Conservation (phyloP, 2,113 vertebrate genomes). For the Cercocebus atys region DNA sequence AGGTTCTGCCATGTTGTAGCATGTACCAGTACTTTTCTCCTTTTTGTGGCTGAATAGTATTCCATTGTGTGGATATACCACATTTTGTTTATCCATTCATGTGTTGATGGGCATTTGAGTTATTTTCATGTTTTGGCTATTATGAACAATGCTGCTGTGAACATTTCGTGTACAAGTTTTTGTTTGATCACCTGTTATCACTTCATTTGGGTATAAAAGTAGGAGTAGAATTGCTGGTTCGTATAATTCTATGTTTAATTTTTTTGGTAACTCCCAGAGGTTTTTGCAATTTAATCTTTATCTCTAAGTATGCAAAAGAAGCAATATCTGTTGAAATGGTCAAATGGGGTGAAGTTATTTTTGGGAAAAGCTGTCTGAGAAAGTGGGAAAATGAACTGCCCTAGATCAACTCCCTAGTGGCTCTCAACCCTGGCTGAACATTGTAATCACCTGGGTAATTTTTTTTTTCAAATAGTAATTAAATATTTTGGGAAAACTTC, state of each 20-base stretch:
- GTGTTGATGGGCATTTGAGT: not conserved
- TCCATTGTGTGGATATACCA: not conserved
- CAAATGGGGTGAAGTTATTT: not conserved
- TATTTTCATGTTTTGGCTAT: not conserved
- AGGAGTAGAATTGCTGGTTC: not conserved
- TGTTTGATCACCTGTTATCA: not conserved
- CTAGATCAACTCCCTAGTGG: not conserved
- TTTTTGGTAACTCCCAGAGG: not conserved
- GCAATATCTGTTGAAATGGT: not conserved
- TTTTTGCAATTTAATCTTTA: not conserved
- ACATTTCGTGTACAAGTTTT: not conserved
- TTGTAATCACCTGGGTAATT: not conserved
- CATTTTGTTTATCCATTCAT: not conserved
- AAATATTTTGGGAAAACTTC: not conserved
- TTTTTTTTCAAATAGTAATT: not conserved
- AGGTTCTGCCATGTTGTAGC: not conserved
- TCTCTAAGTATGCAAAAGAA: not conserved
- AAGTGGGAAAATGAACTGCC: not conserved
- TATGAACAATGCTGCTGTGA: not conserved
- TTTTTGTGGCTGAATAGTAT: not conserved
- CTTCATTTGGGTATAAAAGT: not conserved
- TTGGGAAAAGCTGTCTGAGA: not conserved
- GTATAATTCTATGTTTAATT: not conserved
- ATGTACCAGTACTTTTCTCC: not conserved
- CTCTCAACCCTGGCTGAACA: not conserved